Conservation (phyloP, 2,797 vertebrate species). For the Perodicticus potto region DNA sequence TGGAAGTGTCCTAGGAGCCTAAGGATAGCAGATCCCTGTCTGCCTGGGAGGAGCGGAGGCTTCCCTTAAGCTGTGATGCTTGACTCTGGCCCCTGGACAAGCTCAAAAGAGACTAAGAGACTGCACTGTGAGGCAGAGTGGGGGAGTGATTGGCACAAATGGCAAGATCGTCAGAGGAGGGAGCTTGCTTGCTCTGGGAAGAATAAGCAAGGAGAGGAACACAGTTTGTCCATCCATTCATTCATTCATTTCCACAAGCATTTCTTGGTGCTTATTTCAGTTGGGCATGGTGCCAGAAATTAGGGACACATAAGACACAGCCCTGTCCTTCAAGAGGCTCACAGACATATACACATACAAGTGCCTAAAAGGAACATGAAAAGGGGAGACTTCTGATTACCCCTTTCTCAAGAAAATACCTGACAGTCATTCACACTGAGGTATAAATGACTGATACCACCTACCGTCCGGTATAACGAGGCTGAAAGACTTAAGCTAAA, state of each 20-base stretch:
- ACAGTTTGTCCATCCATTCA: background rate
- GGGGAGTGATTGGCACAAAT: fast-evolving
- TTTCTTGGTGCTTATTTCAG: background rate
- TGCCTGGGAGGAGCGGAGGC: background rate
- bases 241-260: background rate
- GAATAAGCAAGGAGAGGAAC: background rate
- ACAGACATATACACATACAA: background rate
- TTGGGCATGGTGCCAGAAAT: background rate
- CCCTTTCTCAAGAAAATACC: background rate
- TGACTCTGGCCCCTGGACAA: background rate
- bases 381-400: background rate
- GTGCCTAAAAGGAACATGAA: background rate
- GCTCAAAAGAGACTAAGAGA: background rate
- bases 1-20: background rate
- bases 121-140: background rate
- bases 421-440: background rate
- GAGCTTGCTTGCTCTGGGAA: background rate
- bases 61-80: background rate
- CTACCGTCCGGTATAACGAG: background rate
- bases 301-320: background rate
- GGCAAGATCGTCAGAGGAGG: background rate
- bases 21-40: background rate
- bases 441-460: background rate
- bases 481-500: constrained; percentile 41
- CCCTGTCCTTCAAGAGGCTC: background rate